Evolutionary conservation across 2,888 invertebrate species (phyloP), one percentile per base, ranked within the genome.

Genomic region (Eupelmus urozonus): DNA sequence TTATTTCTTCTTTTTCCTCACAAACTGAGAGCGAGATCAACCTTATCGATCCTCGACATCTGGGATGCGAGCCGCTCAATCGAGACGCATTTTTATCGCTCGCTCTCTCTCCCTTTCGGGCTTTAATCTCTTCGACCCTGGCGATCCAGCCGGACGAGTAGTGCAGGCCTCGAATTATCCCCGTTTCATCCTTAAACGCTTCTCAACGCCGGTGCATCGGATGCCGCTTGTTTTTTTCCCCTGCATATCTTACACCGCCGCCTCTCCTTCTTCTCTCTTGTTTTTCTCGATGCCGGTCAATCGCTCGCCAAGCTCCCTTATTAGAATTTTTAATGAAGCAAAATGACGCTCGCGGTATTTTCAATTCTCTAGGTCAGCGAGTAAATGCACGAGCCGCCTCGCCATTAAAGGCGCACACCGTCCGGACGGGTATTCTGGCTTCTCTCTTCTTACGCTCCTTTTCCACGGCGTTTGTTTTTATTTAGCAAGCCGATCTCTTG

Each of bases 91-190:
- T 63, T 70, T 70, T 76, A 70, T 71, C 67, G 20, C 13, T 34
- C 69, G 57, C 51, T 62, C 69, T 74, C 76, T 78, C 71, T 75
- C 59, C 62, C 34, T 66, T 60, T 66, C 53, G 55, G 20, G 55
- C 62, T 65, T 70, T 71, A 70, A 81, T 76, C 76, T 78, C 53
- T 60, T 76, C 79, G 73, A 66, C 80, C 78, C 76, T 78, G 82
- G 27, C 55, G 70, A 77, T 71, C 79, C 79, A 55, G n/a, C 23
- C 25, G n/a, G 27, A 4, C 45, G 18, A 69, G 40, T 25, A 34
- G 34, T n/a, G n/a, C n/a, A 55, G 59, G 62, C 74, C 69, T 81
- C 75, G 67, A 80, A 81, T 79, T 81, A 81, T 74, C 66, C 27
- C 42, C 77, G 67, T 65, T 74, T 81, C 76, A 57, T 71, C 63